phyloP scores from a whole-genome alignment of 2,888 invertebrate species.

The Stenodera caucasica region DNA sequence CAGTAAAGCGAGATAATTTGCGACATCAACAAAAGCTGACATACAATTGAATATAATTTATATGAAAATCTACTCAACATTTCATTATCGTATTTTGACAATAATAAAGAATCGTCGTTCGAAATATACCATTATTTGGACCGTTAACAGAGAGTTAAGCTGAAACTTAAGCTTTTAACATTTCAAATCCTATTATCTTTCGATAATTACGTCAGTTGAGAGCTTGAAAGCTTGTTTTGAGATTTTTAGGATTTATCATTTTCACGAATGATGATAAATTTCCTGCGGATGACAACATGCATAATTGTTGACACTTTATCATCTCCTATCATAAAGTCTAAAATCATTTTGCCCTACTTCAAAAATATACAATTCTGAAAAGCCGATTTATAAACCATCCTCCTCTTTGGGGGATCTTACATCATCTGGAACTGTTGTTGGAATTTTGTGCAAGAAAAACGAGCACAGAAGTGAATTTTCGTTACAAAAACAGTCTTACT shows the following conservation, averaged over 20 bases:
- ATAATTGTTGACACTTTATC: conserved; percentile 37
- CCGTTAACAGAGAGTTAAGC: neutral
- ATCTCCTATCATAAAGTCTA: conserved; percentile 29
- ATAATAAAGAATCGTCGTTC: too few relatives aligned
- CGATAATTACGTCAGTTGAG: neutral
- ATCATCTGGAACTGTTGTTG: too few relatives aligned
- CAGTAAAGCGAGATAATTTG: neutral
- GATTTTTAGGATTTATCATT: too few relatives aligned
- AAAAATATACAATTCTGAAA: too few relatives aligned
- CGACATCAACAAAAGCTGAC: neutral
- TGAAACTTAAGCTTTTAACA: neutral
- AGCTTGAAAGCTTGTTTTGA: neutral
- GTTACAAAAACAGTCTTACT: neutral
- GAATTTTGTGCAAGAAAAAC: neutral
- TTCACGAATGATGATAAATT: too few relatives aligned
- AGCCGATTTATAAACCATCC: too few relatives aligned
- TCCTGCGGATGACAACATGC: conserved; percentile 37
- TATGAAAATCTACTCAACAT: neutral
- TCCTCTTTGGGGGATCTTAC: too few relatives aligned
- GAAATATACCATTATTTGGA: neutral
- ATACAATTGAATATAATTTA: neutral
- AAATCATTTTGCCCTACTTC: neutral
- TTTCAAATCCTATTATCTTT: conserved; percentile 2
- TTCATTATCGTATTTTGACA: too few relatives aligned
- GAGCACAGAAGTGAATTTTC: neutral